phyloP scores from a whole-genome alignment of 2,113 vertebrate species.

The Mormoops blainvillei region DNA sequence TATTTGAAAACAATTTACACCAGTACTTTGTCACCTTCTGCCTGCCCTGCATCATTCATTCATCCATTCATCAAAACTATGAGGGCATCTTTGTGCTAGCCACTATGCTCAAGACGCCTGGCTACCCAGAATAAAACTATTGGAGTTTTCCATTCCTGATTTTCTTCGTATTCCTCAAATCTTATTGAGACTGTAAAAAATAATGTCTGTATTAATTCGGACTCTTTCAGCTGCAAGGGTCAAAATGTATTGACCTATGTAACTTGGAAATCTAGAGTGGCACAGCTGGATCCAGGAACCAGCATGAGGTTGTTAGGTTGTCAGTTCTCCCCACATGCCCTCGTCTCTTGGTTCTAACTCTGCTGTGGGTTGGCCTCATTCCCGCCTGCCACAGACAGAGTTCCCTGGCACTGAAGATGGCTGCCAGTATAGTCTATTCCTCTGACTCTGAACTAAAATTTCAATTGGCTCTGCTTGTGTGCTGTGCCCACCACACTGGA shows the following conservation, averaged over 20 bases:
- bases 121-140: background rate
- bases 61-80: background rate
- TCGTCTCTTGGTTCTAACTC: background rate
- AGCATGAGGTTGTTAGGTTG: background rate
- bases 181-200: background rate
- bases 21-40: background rate
- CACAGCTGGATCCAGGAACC: background rate
- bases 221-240: background rate
- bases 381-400: background rate
- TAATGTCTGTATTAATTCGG: background rate
- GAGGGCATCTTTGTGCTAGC: no score
- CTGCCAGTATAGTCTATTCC: background rate
- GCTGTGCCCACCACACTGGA: background rate
- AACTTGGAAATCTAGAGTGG: background rate
- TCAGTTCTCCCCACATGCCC: background rate
- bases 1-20: background rate
- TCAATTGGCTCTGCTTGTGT: background rate
- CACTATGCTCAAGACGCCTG: no score
- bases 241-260: background rate
- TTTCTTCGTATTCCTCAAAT: background rate
- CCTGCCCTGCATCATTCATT: background rate
- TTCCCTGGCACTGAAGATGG: background rate
- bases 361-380: background rate
- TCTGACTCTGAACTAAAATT: background rate
- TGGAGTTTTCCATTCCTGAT: background rate